Base-by-base conservation (phyloP, 1,140 invertebrate genomes). In the Varroa destructor region DNA sequence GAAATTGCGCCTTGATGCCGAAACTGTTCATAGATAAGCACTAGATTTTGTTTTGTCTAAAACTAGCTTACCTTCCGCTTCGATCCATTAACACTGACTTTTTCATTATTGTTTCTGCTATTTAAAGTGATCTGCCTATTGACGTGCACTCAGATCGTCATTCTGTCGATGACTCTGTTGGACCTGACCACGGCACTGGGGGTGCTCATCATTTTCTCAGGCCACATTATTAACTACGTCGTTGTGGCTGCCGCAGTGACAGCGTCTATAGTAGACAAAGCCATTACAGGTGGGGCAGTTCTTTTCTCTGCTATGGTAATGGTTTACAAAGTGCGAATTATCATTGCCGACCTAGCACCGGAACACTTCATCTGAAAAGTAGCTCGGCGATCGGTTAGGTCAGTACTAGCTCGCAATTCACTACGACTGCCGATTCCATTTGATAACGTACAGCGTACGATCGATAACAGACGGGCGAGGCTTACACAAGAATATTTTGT, bases 121-220 rank as follows among this genome's bases (percentile, higher is more conserved):
- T 6, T 67, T 40, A 25, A 40, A 67, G 61, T 67, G 14, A 67
- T 67, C 61, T 67, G 61, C 46, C 8, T 67, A 40, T 43, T 67
- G 61, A 67, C 61, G 61, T 67, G 61, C 61, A 67, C 61, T 40
- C 40, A 37, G 37, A 67, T 67, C 14, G 40, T 67, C 10, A 46
- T 40, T 40, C 37, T 67, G 14, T 67, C 61, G 14, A 43, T 67
- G 40, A n/a, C 37, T 14, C 61, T 10, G 8, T 67, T 67, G 14
- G 61, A 67, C 40, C 61, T 67, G 2, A 67, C 61, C 40, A 40
- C 61, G 5, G 12, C 61, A 37, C 40, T 40, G 61, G 61, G 61
- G 14, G 12, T 67, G 40, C 36, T 67, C 40, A 67, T 67, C 46
- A 67, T 67, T 67, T 46, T 25, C 10, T 67, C 61, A 46, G 46